These are phyloP conservation scores for Ameiurus melas DNA, from an alignment of 2,113 vertebrate genomes.

Conservation along the genomic window DNA sequence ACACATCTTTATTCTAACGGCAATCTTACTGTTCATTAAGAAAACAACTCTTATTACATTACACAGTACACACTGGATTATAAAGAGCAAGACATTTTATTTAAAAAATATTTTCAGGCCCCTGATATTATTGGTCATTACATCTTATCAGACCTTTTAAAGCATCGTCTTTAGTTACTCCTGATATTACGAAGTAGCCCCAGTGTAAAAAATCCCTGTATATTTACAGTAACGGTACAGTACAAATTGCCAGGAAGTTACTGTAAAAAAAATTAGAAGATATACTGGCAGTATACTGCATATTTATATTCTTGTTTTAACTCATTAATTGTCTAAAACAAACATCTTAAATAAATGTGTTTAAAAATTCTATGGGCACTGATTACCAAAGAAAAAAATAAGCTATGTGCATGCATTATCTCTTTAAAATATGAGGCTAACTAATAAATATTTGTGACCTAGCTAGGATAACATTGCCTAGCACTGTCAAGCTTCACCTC, in stretches of 20 bases:
- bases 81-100: background rate
- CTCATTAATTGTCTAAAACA: background rate
- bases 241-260: background rate
- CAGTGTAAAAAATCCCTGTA: too few species aligned
- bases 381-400: background rate
- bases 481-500: background rate
- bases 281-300: background rate
- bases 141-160: background rate
- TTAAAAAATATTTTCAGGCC: background rate
- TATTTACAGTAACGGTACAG: background rate
- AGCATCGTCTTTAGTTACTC: background rate
- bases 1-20: background rate
- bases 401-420: too few species aligned
- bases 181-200: background rate
- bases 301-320: background rate
- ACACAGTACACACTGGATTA: background rate
- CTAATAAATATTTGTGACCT: too few species aligned
- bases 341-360: background rate
- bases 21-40: background rate
- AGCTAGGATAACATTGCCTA: background rate
- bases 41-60: background rate
- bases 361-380: background rate
- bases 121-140: background rate
- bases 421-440: too few species aligned
- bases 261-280: background rate